phyloP scores from a whole-genome alignment of 2,888 invertebrate genomes.

The Ornithoptera priamus region DNA sequence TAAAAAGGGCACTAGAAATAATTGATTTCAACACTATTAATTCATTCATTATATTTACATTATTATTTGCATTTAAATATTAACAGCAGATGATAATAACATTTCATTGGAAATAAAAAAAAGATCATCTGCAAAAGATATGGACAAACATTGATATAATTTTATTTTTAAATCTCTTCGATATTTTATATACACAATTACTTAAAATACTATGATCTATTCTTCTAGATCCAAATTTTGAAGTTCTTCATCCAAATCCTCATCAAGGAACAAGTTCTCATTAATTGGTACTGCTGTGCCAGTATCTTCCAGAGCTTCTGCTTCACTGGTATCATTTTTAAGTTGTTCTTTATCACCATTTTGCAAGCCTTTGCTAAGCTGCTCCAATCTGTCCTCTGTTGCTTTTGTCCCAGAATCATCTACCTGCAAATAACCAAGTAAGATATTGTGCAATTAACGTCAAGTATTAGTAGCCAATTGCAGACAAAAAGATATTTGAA shows the following conservation, averaged over 20 bases:
- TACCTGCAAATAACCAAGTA: constrained; percentile 58
- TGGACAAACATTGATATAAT: constrained; percentile 24
- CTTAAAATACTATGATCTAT: constrained; percentile 39
- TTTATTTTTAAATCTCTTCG: constrained; percentile 28
- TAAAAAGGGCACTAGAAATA: no score
- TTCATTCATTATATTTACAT: no score
- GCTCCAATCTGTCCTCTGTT: constrained; percentile 81
- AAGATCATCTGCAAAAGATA: constrained; percentile 24
- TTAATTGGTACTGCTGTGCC: constrained; percentile 88
- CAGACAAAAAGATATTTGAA: constrained; percentile 12
- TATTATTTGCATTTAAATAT: no score
- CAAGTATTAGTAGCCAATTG: neutral
- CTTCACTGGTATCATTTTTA: constrained; percentile 33
- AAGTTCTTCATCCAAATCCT: constrained; percentile 91
- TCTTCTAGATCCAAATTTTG: constrained; percentile 88
- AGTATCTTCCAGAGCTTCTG: constrained; percentile 56
- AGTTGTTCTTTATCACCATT: constrained; percentile 41
- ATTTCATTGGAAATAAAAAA: no score
- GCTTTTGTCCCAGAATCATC: constrained; percentile 89
- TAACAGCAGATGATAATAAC: no score
- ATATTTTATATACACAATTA: constrained; percentile 26
- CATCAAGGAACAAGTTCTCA: constrained; percentile 94
- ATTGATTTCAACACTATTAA: no score
- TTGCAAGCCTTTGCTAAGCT: constrained; percentile 55
- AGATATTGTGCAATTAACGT: neutral